phyloP scores from a whole-genome alignment of 2,113 vertebrate genomes.

The Elephas maximus region DNA sequence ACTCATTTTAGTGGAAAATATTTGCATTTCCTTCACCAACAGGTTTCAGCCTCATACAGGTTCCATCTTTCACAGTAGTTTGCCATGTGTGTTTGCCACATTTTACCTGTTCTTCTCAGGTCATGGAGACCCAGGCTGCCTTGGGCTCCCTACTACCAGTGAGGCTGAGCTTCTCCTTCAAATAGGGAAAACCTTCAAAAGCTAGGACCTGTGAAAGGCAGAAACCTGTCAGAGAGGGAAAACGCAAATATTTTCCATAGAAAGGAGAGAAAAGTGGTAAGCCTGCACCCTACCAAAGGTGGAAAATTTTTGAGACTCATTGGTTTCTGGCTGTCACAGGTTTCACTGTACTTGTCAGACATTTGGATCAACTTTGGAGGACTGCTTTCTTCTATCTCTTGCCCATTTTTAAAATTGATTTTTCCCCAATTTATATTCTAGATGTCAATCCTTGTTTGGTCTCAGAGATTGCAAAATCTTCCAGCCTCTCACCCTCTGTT shows the following conservation, averaged over 20 bases:
- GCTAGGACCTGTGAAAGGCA: background rate
- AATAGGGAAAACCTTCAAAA: background rate
- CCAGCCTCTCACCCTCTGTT: background rate
- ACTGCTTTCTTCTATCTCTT: background rate
- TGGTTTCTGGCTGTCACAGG: background rate
- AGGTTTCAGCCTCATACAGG: too few species aligned
- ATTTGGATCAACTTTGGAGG: background rate
- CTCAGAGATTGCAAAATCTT: background rate
- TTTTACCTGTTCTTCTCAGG: background rate
- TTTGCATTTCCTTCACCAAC: too few species aligned
- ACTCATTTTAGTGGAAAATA: too few species aligned
- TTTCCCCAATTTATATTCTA: background rate
- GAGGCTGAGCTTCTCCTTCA: background rate
- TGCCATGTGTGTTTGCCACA: rapidly evolving
- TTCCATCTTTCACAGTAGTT: background rate
- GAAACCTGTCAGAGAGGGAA: background rate
- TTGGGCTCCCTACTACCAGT: background rate
- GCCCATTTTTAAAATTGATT: background rate
- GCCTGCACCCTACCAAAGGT: background rate
- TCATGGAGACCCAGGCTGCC: background rate
- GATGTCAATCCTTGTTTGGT: background rate
- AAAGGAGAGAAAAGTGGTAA: background rate
- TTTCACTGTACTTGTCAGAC: background rate
- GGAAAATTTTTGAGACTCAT: background rate
- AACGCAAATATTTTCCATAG: background rate